Base-by-base conservation (phyloP, 2,888 invertebrate genomes). In the Gari tellinella region DNA sequence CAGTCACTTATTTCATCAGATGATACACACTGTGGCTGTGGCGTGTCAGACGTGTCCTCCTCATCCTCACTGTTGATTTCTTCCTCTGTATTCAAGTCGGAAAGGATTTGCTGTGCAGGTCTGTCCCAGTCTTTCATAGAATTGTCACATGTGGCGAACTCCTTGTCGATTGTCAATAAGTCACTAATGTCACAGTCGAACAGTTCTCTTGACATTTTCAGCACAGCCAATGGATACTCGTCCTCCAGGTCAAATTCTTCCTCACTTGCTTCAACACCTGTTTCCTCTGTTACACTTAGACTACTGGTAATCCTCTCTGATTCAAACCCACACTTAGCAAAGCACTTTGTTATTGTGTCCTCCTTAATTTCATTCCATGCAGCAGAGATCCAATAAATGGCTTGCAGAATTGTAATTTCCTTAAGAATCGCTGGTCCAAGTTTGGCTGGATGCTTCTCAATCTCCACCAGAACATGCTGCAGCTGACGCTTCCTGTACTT, bases 401-500 rank as follows among this genome's bases (percentile, higher is more conserved):
- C 75, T 14, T 75, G 49, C 8, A 75, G 53, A 1, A 62, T 19
- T 15, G 40, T 38, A 10, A 68, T 43, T 5, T 56, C 41, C 21
- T 43, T 68, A 4, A 68, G 55, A 19, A 62, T 55, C 25, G 61
- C 41, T 25, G 61, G 38, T 0, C 62, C 68, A 2, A 31, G 17
- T 12, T 48, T 56, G 7, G 46, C 8, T 17, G 53, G 31, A 10
- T 46, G 48, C 1, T 40, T 41, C 17, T 64, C 61, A 49, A 61
- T 68, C 19, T 68, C 60, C 8, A 17, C 17, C 0, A 56, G n/a
- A 1, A 49, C 60, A 19, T 53, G 43, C 23, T 63, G 63, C 4
- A 66, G 58, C 25, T 70, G 65, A 12, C 53, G 48, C 25, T 65
- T 57, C 3, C 66, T 17, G 51, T 63, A 74, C 21, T 65, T 69